Base-by-base conservation (phyloP, 1,140 invertebrate genomes). In the Teleopsis dalmanni region DNA sequence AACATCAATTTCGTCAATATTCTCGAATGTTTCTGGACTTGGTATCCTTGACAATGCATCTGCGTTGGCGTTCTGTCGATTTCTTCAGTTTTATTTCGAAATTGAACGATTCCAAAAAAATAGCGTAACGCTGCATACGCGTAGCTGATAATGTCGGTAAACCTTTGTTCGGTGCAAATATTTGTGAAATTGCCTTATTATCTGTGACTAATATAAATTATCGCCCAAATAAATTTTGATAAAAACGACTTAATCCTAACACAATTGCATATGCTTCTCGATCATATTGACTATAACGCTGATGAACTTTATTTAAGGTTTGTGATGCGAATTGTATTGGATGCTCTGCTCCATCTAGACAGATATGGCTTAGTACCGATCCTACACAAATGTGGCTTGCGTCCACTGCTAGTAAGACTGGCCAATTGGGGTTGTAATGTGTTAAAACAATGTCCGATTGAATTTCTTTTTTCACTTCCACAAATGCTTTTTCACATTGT, bases 241-340 rank as follows among this genome's bases (percentile, higher is more conserved):
- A 63, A 56, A 74, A 70, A 44, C 62, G 61, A 21, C 57, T 48
- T 1, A 72, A 50, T 16, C 55, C 72, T 54, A 57, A 76, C 5
- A 76, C 61, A 18, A 78, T 67, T 4, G 69, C 72, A 11, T 77
- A 49, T 0, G 70, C 73, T 52, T 80, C 73, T 47, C 71, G 74
- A 36, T 77, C 71, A 10, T 77, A 72, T 50, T 77, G 71, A 2
- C 61, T 52, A 48, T 76, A 78, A 27, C 71, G 64, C 27, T 51
- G 47, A 45, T 77, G 70, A 3, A 62, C 53, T 2, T 47, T 25
- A 13, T 42, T 53, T 4, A 76, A 57, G 3, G 65, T 55, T 27
- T 71, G 56, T 21, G 72, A 74, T 0, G 58, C 59, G 43, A 57
- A 72, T 8, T 55, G 57, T 47, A 63, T 57, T 11, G 55, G 61